phyloP scores from a whole-genome alignment of 2,888 invertebrate genomes.

The Danaus chrysippus region DNA sequence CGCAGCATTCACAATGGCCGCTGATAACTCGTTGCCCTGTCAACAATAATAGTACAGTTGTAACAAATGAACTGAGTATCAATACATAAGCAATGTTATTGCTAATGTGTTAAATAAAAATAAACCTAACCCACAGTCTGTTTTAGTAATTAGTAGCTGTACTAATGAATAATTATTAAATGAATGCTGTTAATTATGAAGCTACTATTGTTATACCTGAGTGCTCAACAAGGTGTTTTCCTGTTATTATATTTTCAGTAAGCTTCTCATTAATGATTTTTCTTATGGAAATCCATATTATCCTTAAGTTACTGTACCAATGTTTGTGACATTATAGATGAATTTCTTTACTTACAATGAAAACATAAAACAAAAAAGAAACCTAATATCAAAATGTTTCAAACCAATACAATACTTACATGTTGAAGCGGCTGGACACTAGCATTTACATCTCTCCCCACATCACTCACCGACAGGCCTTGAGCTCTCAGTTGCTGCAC shows the following conservation, averaged over 20 bases:
- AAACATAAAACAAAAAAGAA: neutral
- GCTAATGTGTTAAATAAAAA: neutral
- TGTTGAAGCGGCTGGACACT: slow-evolving; percentile 12
- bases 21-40: slow-evolving; percentile 74
- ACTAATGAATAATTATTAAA: too few relatives aligned
- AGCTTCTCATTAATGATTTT: neutral
- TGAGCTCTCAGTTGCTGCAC: slow-evolving; percentile 79
- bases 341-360: neutral
- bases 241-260: neutral
- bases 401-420: slow-evolving; percentile 25
- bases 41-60: slow-evolving; percentile 33
- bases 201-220: neutral
- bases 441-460: slow-evolving; percentile 13
- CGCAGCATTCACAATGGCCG: slow-evolving; percentile 75
- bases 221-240: neutral
- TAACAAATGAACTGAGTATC: slow-evolving; percentile 9
- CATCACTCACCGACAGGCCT: slow-evolving; percentile 65
- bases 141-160: too few relatives aligned
- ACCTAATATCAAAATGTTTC: neutral
- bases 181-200: too few relatives aligned
- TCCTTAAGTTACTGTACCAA: too few relatives aligned
- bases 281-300: neutral
- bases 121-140: too few relatives aligned
- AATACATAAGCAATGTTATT: neutral
- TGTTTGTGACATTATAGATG: too few relatives aligned